Percentiles rank a stretch among this genome's conserved stretches.
phyloP scores from a whole-genome alignment of 2,888 invertebrate genomes.

The Gortyna flavago region DNA sequence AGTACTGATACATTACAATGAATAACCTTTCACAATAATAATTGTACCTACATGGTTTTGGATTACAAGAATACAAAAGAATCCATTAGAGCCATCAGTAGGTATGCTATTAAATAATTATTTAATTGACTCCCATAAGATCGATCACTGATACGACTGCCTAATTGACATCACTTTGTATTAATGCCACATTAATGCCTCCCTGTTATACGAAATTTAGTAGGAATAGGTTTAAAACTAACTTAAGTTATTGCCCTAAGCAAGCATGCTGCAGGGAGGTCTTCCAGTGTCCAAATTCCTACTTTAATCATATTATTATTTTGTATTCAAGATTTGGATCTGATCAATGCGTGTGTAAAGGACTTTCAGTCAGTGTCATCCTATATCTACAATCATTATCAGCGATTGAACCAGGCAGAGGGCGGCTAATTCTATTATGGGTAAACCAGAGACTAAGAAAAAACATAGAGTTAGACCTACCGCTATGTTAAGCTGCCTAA shows the following conservation, averaged over 20 bases:
- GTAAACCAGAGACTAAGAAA: slow-evolving; percentile 59
- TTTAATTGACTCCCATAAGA: slow-evolving; percentile 8
- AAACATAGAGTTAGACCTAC: slow-evolving; percentile 69
- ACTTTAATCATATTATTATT: neutral
- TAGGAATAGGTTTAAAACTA: neutral
- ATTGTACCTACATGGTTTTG: neutral
- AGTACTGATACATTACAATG: slow-evolving; percentile 11
- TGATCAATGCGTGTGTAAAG: neutral
- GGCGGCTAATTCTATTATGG: slow-evolving; percentile 22
- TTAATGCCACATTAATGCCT: slow-evolving; percentile 8
- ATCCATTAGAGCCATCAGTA: slow-evolving; percentile 47
- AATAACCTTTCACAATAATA: neutral
- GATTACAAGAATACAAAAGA: slow-evolving; percentile 45
- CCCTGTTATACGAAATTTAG: neutral
- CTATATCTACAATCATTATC: neutral
- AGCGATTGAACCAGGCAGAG: slow-evolving; percentile 13
- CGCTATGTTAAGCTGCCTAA: slow-evolving; percentile 80
- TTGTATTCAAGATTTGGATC: neutral
- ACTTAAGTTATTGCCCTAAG: neutral
- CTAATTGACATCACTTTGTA: neutral
- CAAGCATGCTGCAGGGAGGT: neutral
- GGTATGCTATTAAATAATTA: slow-evolving; percentile 11
- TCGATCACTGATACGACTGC: slow-evolving; percentile 19
- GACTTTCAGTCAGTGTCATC: neutral
- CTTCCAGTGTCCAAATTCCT: neutral